These are phyloP conservation scores for Megalops cyprinoides DNA, from an alignment of 2,797 vertebrate species.

Conservation along the genomic window DNA sequence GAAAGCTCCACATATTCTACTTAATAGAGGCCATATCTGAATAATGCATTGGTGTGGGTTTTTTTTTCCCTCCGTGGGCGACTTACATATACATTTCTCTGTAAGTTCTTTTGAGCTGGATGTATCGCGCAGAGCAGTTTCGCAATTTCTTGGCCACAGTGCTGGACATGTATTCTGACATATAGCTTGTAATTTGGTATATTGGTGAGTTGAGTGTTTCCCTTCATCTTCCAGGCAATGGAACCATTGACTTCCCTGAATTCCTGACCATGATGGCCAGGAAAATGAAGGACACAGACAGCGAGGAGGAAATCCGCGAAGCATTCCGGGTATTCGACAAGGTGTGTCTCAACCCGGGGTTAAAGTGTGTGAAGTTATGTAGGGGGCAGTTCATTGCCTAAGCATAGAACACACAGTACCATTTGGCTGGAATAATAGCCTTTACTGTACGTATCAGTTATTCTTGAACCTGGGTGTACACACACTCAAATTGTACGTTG, in stretches of 20 bases:
- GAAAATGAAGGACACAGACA: slow-evolving; percentile 99
- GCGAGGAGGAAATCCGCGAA: slow-evolving; percentile 97
- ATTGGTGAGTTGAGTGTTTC: neutral
- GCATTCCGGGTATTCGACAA: slow-evolving; percentile 99
- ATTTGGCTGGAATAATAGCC: neutral
- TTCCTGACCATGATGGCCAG: slow-evolving; percentile 99
- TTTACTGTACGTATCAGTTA: neutral
- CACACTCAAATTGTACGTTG: neutral
- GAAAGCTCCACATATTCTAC: neutral
- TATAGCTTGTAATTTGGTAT: neutral
- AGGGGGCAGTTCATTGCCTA: neutral
- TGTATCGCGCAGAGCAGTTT: neutral
- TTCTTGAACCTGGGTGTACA: neutral
- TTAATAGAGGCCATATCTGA: neutral
- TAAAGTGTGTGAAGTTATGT: neutral
- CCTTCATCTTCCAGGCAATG: slow-evolving; percentile 81
- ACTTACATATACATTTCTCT: neutral
- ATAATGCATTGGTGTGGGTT: neutral
- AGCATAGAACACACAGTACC: neutral
- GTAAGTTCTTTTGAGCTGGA: neutral
- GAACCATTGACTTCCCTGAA: slow-evolving; percentile 97
- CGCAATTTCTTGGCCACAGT: too few species aligned
- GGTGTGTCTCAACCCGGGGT: slow-evolving; percentile 64
- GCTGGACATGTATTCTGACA: too few species aligned
- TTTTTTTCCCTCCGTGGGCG: neutral